Evolutionary conservation across 2,888 invertebrate species (phyloP), one percentile per base, ranked within the genome.

Genomic region (Cosmopolites sordidus): DNA sequence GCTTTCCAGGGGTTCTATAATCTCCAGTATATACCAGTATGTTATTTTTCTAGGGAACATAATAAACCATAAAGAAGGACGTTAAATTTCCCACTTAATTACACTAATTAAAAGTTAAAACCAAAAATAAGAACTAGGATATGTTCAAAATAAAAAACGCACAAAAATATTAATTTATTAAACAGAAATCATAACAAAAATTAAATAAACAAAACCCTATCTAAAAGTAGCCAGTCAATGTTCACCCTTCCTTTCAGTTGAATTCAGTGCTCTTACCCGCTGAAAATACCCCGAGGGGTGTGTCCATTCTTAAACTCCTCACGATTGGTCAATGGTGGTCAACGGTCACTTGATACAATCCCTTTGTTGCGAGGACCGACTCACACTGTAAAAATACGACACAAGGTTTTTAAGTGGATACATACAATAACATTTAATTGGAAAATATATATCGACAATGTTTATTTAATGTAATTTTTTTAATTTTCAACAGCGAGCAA

Each of bases 241-340:
- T 38, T 33, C 16, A 30, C 5, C 33, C 42, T 30, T 43, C 33
- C 16, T 59, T 62, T 65, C 64, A 61, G 67, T 64, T 37, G 15
- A 17, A 15, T 43, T 50, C 43, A 44, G 39, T 41, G 15, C 16
- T 3, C 61, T 60, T 62, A 60, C 58, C 60, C 18, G 37, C 29
- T 27, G 45, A 54, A 41, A 16, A n/a, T 8, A 37, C 33, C 49
- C 49, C 8, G 46, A 64, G 61, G 66, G 68, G 66, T 63, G 67
- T 64, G 62, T 64, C 67, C 66, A 59, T 48, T 48, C 44, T 41
- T 46, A 48, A 53, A 50, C 42, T 49, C 51, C 44, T 22, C 43
- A 15, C 51, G 58, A 69, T 70, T 69, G 69, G 69, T 58, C 62
- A 56, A 48, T 61, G 65, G 65, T 65, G 65, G 63, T 60, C 70